A percentile compares a stretch with the other conserved stretches of the same genome.
Evolutionary conservation across 2,888 invertebrate species (phyloP).

Genomic region (Phortica magna): DNA sequence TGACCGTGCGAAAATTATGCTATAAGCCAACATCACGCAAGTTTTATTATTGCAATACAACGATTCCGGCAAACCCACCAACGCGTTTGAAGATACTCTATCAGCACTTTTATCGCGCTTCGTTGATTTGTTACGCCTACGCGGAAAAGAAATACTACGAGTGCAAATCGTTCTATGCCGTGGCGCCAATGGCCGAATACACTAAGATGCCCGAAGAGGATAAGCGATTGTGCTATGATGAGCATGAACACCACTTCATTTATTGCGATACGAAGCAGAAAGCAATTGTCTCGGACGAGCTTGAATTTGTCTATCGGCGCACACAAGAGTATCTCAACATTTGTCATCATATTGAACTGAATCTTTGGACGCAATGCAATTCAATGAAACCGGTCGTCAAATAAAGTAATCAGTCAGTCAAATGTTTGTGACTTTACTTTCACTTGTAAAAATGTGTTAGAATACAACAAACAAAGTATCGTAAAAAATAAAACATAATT

Average conservation of each 20-base stretch:
- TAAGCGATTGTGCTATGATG: neutral
- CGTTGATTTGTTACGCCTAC: neutral
- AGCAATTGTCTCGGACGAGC: neutral
- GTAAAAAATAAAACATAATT: neutral
- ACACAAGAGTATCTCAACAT: neutral
- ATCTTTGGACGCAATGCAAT: no score
- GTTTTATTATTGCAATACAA: conserved; percentile 3
- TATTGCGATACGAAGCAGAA: neutral
- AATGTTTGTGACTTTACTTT: no score
- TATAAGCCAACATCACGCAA: neutral
- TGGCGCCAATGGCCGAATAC: neutral
- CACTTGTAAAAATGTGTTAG: no score
- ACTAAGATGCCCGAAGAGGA: neutral
- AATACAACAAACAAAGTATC: no score
- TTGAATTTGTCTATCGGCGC: neutral
- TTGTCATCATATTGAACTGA: no score
- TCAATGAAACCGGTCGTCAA: neutral
- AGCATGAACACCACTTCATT: neutral
- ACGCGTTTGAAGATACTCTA: neutral
- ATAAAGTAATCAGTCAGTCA: neutral
- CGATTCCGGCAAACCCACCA: neutral
- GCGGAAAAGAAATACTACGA: no score
- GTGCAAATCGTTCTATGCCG: neutral
- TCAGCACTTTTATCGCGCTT: neutral
- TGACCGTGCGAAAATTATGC: neutral